Conservation (phyloP, 1,140 invertebrate species). For the Meteorus sp. region DNA sequence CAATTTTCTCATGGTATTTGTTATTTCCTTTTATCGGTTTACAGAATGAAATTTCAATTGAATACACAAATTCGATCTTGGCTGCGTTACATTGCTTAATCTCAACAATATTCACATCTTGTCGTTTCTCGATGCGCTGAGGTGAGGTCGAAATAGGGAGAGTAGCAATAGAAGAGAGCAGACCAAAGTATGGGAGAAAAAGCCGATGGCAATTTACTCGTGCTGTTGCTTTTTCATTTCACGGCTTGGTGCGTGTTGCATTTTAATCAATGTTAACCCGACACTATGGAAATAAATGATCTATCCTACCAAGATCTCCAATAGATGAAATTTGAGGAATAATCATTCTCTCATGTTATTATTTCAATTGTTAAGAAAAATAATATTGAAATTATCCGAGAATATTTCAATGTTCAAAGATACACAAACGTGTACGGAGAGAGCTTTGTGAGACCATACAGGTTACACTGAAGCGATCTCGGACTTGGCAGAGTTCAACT, state of each 20-base stretch:
- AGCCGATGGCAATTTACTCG: constrained; percentile 28
- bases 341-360: too few species aligned
- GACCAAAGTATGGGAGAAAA: too few species aligned
- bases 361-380: too few species aligned
- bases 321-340: too few species aligned
- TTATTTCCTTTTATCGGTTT: constrained; percentile 1
- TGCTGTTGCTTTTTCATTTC: constrained; percentile 30
- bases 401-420: too few species aligned
- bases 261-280: constrained; percentile 29
- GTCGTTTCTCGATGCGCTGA: constrained; percentile 8
- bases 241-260: constrained; percentile 25
- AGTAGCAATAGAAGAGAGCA: background rate
- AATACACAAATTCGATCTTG: constrained; percentile 16
- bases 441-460: background rate
- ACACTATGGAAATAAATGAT: background rate
- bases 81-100: constrained; percentile 13
- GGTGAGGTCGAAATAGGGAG: background rate
- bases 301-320: too few species aligned
- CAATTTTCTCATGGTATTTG: background rate
- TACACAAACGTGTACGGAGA: too few species aligned
- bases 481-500: constrained; percentile 13
- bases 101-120: background rate
- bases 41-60: constrained; percentile 22
- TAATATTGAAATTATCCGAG: too few species aligned
- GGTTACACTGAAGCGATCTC: constrained; percentile 2